These are phyloP conservation scores for Ochlodes sylvanus DNA, from an alignment of 2,888 invertebrate genomes.

Conservation along the genomic window DNA sequence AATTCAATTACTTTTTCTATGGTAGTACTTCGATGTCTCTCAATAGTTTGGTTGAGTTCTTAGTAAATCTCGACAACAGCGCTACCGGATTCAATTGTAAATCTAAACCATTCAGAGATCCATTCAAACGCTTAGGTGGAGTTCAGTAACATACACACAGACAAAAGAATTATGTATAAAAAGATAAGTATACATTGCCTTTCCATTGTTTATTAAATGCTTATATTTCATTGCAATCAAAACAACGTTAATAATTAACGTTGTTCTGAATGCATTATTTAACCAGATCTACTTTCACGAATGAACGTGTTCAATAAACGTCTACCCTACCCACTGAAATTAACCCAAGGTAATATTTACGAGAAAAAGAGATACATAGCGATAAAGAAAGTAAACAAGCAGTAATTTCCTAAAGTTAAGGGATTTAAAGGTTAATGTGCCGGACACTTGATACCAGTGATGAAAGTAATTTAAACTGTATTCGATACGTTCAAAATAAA, in stretches of 20 bases:
- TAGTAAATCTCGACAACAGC: too few relatives aligned
- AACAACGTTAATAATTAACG: neutral
- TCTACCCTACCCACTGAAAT: neutral
- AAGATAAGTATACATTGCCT: too few relatives aligned
- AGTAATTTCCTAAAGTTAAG: conserved; percentile 32
- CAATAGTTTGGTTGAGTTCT: too few relatives aligned
- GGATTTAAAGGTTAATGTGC: conserved; percentile 35
- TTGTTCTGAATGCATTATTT: too few relatives aligned
- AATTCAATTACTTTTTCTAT: too few relatives aligned
- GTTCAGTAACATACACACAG: too few relatives aligned
- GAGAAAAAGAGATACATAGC: conserved; percentile 15
- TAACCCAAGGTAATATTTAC: conserved; percentile 5
- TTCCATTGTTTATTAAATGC: too few relatives aligned
- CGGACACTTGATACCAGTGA: conserved; percentile 35
- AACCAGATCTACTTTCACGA: conserved; percentile 1
- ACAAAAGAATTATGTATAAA: too few relatives aligned
- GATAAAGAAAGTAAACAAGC: conserved; percentile 32
- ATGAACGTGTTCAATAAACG: neutral
- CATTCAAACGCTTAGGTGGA: too few relatives aligned
- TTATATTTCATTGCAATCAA: neutral
- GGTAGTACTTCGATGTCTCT: too few relatives aligned
- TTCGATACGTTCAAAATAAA: conserved; percentile 29
- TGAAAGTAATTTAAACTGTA: conserved; percentile 26
- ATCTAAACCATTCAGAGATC: too few relatives aligned
- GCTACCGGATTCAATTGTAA: too few relatives aligned